These are phyloP conservation scores for Leptoteleia sp. DNA, from an alignment of 1,140 invertebrate species.

Conservation along the genomic window DNA sequence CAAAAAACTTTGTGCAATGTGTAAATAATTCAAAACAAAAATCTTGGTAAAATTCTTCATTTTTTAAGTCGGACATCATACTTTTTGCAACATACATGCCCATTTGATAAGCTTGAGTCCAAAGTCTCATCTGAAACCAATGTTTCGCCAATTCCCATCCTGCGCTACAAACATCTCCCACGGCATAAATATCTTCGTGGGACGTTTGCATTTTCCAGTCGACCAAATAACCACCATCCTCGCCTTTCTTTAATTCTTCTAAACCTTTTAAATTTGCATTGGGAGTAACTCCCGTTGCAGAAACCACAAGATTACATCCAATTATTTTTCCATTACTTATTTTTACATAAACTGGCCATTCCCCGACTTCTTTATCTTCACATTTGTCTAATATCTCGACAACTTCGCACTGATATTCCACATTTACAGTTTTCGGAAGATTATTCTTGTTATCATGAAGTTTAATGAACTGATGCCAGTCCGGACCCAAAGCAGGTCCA, in stretches of 20 bases:
- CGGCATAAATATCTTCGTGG: constrained; percentile 91
- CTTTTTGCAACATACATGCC: constrained; percentile 95
- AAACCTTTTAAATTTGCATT: constrained; percentile 83
- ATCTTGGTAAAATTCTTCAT: constrained; percentile 89
- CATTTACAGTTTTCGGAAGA: constrained; percentile 68
- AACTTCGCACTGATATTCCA: constrained; percentile 89
- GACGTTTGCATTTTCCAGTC: constrained; percentile 93
- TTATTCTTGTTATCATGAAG: constrained; percentile 1
- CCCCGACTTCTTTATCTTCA: constrained; percentile 64
- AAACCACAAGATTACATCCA: constrained; percentile 95
- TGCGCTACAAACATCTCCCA: constrained; percentile 95
- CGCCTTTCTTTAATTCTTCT: constrained; percentile 82
- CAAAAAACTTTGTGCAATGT: constrained; percentile 97
- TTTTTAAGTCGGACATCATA: constrained; percentile 87
- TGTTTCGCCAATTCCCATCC: constrained; percentile 89
- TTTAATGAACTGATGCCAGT: constrained; percentile 91
- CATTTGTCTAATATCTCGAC: constrained; percentile 78
- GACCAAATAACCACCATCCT: constrained; percentile 90
- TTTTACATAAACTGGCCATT: constrained; percentile 88
- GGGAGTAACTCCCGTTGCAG: constrained; percentile 95
- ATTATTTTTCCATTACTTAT: constrained; percentile 89
- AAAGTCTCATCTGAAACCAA: constrained; percentile 98
- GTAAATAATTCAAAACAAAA: constrained; percentile 99
- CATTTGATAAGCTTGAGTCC: constrained; percentile 99
- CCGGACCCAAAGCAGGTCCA: constrained; percentile 95